Percentiles rank a stretch among this genome's conserved stretches.
Conservation (phyloP, 2,888 invertebrate genomes). For the Zootermopsis nevadensis region DNA sequence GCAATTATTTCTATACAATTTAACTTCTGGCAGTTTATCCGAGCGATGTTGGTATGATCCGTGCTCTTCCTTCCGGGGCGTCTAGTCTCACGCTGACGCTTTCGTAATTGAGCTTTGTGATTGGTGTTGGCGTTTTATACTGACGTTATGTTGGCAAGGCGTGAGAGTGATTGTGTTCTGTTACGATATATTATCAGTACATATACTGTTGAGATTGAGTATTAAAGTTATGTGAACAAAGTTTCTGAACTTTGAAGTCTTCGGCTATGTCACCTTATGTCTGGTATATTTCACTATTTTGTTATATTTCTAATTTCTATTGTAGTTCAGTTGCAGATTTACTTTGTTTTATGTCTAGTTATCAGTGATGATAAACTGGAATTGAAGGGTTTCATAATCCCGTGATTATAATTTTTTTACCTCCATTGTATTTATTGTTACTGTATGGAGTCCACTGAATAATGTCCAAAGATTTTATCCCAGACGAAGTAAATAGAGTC, state of each 20-base stretch:
- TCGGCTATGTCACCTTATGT: constrained; percentile 30
- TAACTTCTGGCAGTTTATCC: not conserved
- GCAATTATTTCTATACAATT: constrained; percentile 11
- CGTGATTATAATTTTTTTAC: too few species aligned
- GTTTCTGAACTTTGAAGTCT: constrained; percentile 14
- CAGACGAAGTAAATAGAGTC: too few species aligned
- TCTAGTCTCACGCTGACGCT: not conserved
- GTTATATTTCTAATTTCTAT: not conserved
- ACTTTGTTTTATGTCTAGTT: too few species aligned
- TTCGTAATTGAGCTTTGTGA: not conserved
- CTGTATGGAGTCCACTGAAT: too few species aligned
- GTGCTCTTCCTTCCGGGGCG: constrained; percentile 28
- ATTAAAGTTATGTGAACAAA: not conserved
- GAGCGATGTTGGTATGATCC: too few species aligned
- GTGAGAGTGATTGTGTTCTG: not conserved
- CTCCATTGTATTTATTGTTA: too few species aligned
- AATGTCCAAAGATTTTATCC: too few species aligned
- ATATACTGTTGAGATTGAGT: not conserved
- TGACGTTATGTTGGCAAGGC: not conserved
- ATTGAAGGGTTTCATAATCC: too few species aligned
- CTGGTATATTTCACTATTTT: not conserved
- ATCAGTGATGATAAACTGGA: too few species aligned
- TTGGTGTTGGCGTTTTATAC: not conserved
- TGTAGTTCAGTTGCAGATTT: too few species aligned
- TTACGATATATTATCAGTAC: not conserved